These are phyloP conservation scores for Coelogynopora nodosa DNA, from an alignment of 2,888 invertebrate genomes.

Conservation along the genomic window DNA sequence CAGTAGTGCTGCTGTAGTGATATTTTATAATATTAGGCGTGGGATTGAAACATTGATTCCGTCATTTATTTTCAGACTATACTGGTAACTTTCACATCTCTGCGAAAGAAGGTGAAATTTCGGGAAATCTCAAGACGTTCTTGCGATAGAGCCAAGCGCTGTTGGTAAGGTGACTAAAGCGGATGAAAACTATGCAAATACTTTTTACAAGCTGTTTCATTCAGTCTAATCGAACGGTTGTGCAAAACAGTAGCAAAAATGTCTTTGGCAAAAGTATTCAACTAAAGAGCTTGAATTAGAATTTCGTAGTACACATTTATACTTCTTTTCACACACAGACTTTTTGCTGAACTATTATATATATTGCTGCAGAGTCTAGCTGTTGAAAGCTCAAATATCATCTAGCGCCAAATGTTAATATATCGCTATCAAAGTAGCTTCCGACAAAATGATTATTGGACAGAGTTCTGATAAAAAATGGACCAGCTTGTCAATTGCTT, in stretches of 20 bases:
- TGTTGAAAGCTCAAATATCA: background rate
- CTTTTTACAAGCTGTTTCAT: background rate
- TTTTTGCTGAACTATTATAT: too few species aligned
- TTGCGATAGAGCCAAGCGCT: background rate
- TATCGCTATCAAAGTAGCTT: background rate
- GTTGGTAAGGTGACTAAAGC: background rate
- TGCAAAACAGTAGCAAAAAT: background rate
- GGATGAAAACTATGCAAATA: background rate
- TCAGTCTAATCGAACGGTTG: background rate
- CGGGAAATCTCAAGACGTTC: background rate
- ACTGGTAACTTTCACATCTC: background rate
- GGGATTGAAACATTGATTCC: background rate
- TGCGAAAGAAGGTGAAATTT: background rate
- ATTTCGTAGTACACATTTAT: too few species aligned
- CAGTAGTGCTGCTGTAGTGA: background rate
- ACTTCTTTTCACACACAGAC: too few species aligned
- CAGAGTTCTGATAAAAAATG: background rate
- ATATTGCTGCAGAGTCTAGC: too few species aligned
- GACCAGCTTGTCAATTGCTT: background rate
- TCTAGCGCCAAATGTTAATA: background rate
- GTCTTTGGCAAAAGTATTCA: background rate
- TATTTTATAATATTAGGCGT: background rate
- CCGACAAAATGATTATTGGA: background rate
- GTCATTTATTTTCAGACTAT: background rate
- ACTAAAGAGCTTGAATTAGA: background rate